Base-by-base conservation (phyloP, 2,113 vertebrate genomes). In the Muntiacus reevesi region DNA sequence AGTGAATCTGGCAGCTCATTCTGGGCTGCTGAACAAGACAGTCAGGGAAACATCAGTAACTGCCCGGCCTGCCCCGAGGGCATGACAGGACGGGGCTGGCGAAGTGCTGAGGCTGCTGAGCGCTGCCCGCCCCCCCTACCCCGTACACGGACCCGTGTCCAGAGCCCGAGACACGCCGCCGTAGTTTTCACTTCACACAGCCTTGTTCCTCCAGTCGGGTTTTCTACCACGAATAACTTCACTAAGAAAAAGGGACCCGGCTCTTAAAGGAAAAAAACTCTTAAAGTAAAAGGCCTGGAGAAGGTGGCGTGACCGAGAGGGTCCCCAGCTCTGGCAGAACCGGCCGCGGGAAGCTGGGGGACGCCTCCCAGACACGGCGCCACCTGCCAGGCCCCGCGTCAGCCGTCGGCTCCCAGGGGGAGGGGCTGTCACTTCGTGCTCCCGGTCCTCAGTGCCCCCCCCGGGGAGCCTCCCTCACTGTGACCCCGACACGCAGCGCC, bases 111-210 rank as follows among this genome's bases (percentile, higher is more conserved):
- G 54, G 54, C 67, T 23, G 9, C 1, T 0, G 19, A 52, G 78
- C 28, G 17, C 81, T 14, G 74, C 40, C 74, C 3, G 40, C 40
- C 40, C 40, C 40, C 40, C 40, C 40, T 40, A 40, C 40, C 12
- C 30, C 1, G 1, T 16, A n/a, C 79, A 0, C 0, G 1, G 50
- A 23, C 47, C 2, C 1, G 17, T 14, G 81, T 14, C 52, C 52
- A 55, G 52, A 36, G 50, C 7, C 36, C 7, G 21, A 23, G 6
- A n/a, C 30, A 1, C 3, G 17, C 50, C n/a, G 71, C 50, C 11
- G n/a, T 6, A 30, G 82, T 25, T 62, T 54, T 21, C 33, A 25
- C 27, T 23, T 28, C 9, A 13, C 9, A 13, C 54, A 47, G 43
- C 74, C 43, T 71, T 25, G 10, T 30, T 23, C 55, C 62, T 45